These are phyloP conservation scores for Myopa testacea DNA, from an alignment of 2,888 invertebrate species.

Conservation along the genomic window DNA sequence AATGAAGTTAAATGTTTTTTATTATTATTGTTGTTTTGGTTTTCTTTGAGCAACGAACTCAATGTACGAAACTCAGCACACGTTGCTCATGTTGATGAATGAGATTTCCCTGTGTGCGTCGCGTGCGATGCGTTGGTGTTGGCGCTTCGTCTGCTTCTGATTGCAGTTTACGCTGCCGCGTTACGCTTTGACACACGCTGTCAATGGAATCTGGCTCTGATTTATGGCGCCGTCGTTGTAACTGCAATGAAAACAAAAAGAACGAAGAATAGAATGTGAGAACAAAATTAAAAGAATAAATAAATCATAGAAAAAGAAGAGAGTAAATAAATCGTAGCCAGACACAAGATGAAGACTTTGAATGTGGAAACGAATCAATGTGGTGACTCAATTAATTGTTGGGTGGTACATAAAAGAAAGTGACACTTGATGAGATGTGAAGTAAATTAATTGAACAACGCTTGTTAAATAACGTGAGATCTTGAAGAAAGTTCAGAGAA, in stretches of 20 bases:
- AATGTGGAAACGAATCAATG: not conserved
- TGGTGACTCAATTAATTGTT: not conserved
- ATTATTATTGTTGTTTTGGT: too few relatives aligned
- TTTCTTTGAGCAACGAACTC: not conserved
- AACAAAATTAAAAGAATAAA: not conserved
- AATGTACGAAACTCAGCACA: not conserved
- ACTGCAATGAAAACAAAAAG: slow-evolving; percentile 13
- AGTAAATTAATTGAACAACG: too few relatives aligned
- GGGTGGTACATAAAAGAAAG: not conserved
- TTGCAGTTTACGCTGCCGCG: slow-evolving; percentile 4
- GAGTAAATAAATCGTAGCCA: not conserved
- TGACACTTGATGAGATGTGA: not conserved
- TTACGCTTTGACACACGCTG: slow-evolving; percentile 14
- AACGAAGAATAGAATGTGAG: not conserved
- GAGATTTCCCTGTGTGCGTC: slow-evolving; percentile 17
- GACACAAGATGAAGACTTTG: too few relatives aligned
- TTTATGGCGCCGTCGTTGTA: slow-evolving; percentile 10
- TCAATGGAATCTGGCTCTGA: slow-evolving; percentile 1
- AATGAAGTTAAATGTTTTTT: too few relatives aligned
- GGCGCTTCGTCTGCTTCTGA: not conserved
- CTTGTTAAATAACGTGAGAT: too few relatives aligned
- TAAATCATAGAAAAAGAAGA: not conserved
- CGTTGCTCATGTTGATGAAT: slow-evolving; percentile 12
- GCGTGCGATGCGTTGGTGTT: slow-evolving; percentile 1
- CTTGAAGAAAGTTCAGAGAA: too few relatives aligned